phyloP scores from a whole-genome alignment of 35 echinoderm and acorn worm species.

The Ophioderma brevispina region DNA sequence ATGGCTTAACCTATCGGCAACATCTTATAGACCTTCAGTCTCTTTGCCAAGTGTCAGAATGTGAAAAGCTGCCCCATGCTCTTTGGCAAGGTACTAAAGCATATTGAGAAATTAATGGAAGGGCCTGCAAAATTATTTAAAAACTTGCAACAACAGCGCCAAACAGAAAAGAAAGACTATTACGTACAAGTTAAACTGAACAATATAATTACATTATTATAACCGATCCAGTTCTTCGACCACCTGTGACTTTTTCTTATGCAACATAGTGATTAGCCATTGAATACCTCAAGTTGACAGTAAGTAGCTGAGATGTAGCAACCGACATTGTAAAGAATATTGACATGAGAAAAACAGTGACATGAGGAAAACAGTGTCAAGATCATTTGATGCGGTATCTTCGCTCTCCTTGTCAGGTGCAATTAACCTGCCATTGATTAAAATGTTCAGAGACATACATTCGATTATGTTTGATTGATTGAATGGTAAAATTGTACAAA shows the following conservation, averaged over 20 bases:
- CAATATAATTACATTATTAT: too few relatives aligned
- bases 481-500: not conserved
- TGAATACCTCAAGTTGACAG: too few relatives aligned
- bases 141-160: too few relatives aligned
- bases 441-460: not conserved
- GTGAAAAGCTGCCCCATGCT: too few relatives aligned
- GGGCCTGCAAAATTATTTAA: too few relatives aligned
- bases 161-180: too few relatives aligned
- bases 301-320: not conserved
- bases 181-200: too few relatives aligned
- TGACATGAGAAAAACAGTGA: not conserved
- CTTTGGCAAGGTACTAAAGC: too few relatives aligned
- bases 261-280: not conserved
- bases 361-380: not conserved
- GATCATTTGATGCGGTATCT: not conserved
- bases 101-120: too few relatives aligned
- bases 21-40: not conserved
- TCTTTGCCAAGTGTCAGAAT: too few relatives aligned
- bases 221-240: not conserved
- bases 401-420: not conserved
- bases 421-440: not conserved
- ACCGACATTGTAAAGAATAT: not conserved
- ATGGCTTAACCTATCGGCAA: constrained; percentile 8
- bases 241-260: not conserved
- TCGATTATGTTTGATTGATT: constrained; percentile 1